Base-by-base conservation (phyloP, 2,797 vertebrate species). In the Smutsia temminckii region DNA sequence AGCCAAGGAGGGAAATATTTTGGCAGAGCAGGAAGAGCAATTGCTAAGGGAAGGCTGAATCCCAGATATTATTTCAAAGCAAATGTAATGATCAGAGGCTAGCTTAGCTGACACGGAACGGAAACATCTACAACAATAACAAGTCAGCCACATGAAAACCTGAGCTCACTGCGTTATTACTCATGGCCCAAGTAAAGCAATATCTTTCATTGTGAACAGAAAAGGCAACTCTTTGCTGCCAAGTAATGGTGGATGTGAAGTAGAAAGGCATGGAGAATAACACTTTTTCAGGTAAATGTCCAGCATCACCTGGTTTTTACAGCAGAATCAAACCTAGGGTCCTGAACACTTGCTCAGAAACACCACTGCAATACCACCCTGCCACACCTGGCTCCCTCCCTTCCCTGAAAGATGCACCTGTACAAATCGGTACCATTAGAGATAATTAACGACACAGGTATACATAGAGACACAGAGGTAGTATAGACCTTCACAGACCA, bases 381-480 rank as follows among this genome's bases (percentile, higher is more conserved):
- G 21, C 23, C 42, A 20, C 20, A 25, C 13, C 32, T 49, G 3
- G 32, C 42, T 12, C 10, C 40, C 12, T 11, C 7, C 18, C 37
- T 42, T 68, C 46, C 34, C 83, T 29, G 20, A 49, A 85, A 37
- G 12, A 59, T 0, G 37, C 20, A 7, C 68, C 55, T 91, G 5
- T 25, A 18, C 12, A 42, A 74, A 42, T 16, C 0, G 8, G 66
- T 18, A 1, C 18, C 5, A 49, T 29, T 40, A 23, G 12, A 55
- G 53, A 63, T 3, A 3, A 23, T 46, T 37, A 32, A 29, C 10
- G 10, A 11, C 18, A 27, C 2, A n/a, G 2, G 8, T 11, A 2
- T 0, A 6, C 34, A 21, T 6, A 5, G 51, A 27, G 25, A 27
- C 27, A 25, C 34, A 5, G 20, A 4, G 16, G 5, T 14, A 6